phyloP scores from a whole-genome alignment of 2,113 vertebrate species.

The Urocynchramus pylzowi region DNA sequence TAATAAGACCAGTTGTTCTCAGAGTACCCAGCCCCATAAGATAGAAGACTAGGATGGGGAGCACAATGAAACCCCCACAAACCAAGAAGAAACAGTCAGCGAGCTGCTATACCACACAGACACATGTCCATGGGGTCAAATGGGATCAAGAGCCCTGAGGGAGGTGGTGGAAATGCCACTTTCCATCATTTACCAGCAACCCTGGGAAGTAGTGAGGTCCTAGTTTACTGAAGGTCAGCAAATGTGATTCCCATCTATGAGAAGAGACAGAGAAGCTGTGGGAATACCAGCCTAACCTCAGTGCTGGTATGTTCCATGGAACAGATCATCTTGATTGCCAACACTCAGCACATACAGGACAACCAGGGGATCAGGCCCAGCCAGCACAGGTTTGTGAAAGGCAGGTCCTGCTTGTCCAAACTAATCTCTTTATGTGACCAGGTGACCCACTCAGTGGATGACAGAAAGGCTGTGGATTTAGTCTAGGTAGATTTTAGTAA shows the following conservation, averaged over 20 bases:
- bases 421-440: neutral
- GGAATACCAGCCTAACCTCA: neutral
- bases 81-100: neutral
- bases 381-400: neutral
- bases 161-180: neutral
- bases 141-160: neutral
- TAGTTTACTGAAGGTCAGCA: neutral
- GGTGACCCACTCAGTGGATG: too few species aligned
- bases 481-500: neutral
- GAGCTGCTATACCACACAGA: neutral
- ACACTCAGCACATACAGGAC: neutral
- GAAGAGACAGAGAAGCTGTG: neutral
- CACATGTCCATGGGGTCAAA: rapidly evolving
- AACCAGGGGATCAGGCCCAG: neutral
- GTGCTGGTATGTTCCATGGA: neutral
- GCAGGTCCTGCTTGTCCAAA: neutral
- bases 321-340: neutral
- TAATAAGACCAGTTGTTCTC: neutral
- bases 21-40: neutral
- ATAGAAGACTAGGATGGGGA: neutral
- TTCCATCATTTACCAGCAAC: neutral
- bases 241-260: neutral
- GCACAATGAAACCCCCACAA: neutral
- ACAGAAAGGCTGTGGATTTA: neutral
- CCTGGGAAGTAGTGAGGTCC: neutral